Base-by-base conservation (phyloP, 2,888 invertebrate species). In the Dynastes tityus region DNA sequence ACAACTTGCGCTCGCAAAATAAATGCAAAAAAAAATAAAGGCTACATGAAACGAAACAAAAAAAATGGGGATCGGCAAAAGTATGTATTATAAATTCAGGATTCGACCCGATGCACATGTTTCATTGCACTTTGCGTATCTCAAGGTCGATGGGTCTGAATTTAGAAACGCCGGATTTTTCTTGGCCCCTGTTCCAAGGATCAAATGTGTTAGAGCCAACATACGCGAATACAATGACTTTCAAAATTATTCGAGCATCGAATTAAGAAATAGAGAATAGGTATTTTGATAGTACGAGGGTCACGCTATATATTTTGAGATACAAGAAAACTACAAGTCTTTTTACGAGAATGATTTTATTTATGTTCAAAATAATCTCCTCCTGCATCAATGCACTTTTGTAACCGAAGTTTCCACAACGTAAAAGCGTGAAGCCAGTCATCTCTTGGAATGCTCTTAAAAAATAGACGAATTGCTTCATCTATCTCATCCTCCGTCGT, bases 111-210 rank as follows among this genome's bases (percentile, higher is more conserved):
- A 73, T 67, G 80, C 86, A 85, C 86, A 85, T 87, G 87, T 87
- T 87, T 85, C 86, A 84, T 85, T 87, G 87, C 87, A 87, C 87
- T 87, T 86, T 86, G 85, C 85, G 83, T 83, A 81, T 80, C 82
- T 81, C 85, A 87, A 87, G 86, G 87, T 85, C 85, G 84, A 79
- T 80, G 78, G 80, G 84, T 74, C 85, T 84, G 82, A 84, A 88
- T 85, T 86, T 87, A 87, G 86, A 84, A 82, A 80, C 82, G 82
- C 80, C 79, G 73, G 78, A 84, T 83, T 85, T 87, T 87, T 83
- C 85, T 87, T 88, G 87, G 87, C 86, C 82, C 80, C 79, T 75
- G 81, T 85, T 86, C 86, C 87, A 87, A 87, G 86, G 86, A 85
- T 85, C 81, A 78, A 81, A 78, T 80, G 77, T 63, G 63, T 58